Evolutionary conservation across 2,113 vertebrate genomes (phyloP).

Genomic region (Poecile atricapillus): DNA sequence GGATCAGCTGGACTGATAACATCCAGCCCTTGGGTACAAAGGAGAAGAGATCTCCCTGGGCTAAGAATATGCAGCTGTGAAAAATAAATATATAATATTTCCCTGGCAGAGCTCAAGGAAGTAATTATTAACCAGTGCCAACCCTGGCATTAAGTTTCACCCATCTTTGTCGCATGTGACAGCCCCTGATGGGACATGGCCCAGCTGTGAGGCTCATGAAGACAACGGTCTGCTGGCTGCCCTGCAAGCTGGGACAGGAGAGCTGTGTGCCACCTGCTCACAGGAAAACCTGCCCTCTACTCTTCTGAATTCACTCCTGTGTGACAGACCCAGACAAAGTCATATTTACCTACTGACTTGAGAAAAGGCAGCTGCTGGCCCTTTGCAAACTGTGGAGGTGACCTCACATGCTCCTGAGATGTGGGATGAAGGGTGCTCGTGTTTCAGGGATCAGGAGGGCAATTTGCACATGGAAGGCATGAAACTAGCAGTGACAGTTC

Average conservation of each 20-base stretch:
- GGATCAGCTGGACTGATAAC: neutral
- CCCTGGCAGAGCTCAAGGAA: neutral
- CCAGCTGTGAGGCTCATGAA: neutral
- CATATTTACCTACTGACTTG: neutral
- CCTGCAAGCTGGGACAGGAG: neutral
- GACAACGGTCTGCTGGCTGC: accelerated
- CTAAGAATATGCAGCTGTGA: neutral
- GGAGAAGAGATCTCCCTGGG: neutral
- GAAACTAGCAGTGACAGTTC: neutral
- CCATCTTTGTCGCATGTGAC: neutral
- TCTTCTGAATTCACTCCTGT: neutral
- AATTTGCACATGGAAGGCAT: neutral
- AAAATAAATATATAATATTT: neutral
- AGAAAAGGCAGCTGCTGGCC: neutral
- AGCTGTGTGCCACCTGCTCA: neutral
- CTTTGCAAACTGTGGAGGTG: neutral
- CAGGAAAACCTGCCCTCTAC: neutral
- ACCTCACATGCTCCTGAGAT: accelerated
- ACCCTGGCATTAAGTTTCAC: neutral
- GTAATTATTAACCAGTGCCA: neutral
- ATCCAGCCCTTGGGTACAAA: neutral
- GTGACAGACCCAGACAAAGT: neutral
- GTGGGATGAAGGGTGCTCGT: neutral
- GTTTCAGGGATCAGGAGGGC: neutral
- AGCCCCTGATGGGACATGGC: neutral